These are phyloP conservation scores for Pissodes strobi DNA, from an alignment of 1,140 invertebrate species.

Conservation along the genomic window DNA sequence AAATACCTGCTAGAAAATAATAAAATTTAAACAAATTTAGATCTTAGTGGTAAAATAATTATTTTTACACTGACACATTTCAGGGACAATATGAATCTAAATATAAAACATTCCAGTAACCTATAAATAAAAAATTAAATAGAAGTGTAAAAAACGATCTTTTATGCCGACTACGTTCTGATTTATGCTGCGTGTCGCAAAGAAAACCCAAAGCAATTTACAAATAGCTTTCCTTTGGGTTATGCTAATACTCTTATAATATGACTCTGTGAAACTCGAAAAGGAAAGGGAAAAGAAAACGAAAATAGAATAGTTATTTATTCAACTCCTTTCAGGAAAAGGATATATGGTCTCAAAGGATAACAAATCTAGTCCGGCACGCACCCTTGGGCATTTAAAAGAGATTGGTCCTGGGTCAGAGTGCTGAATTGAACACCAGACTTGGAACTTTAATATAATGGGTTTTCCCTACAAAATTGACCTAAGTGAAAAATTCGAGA, in stretches of 20 bases:
- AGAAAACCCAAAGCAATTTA: slow-evolving; percentile 34
- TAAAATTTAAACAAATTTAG: too few relatives aligned
- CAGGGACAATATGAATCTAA: too few relatives aligned
- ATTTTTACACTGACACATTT: too few relatives aligned
- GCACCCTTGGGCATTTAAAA: slow-evolving; percentile 38
- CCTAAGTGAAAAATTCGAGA: slow-evolving; percentile 1
- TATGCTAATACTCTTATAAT: slow-evolving; percentile 37
- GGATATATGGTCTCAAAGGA: slow-evolving; percentile 38
- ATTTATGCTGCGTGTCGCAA: slow-evolving; percentile 21
- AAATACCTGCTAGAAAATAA: too few relatives aligned
- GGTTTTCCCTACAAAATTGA: background rate
- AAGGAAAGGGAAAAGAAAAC: slow-evolving; percentile 22
- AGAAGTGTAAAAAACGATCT: too few relatives aligned
- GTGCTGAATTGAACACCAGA: slow-evolving; percentile 29
- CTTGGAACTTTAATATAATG: slow-evolving; percentile 24
- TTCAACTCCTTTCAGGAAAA: slow-evolving; percentile 30
- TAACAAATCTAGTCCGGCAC: slow-evolving; percentile 36
- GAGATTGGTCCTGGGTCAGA: slow-evolving; percentile 35
- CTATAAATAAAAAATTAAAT: too few relatives aligned
- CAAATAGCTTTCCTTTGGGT: slow-evolving; percentile 36
- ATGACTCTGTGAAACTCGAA: slow-evolving; percentile 21
- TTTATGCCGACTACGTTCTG: too few relatives aligned
- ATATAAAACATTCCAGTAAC: too few relatives aligned
- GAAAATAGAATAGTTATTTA: slow-evolving; percentile 40
- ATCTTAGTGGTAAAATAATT: too few relatives aligned